phyloP scores from a whole-genome alignment of 2,113 vertebrate genomes.

The Hemiscyllium ocellatum region DNA sequence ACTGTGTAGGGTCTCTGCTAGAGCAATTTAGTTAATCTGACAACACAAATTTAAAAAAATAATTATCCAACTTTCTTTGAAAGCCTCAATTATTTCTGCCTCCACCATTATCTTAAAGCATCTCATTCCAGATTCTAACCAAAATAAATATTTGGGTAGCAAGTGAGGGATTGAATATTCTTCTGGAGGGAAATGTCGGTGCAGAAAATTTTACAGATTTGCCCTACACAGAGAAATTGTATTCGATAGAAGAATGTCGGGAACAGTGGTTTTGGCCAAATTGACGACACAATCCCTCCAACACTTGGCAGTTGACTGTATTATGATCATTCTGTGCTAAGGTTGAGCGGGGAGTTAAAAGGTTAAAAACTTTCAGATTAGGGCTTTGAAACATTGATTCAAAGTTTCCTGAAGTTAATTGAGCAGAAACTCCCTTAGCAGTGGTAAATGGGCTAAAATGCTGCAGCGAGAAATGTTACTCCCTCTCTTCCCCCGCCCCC shows the following conservation, averaged over 20 bases:
- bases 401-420: neutral
- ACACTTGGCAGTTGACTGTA: neutral
- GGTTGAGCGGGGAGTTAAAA: neutral
- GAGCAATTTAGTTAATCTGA: neutral
- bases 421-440: neutral
- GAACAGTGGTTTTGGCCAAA: neutral
- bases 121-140: neutral
- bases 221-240: neutral
- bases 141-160: neutral
- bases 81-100: neutral
- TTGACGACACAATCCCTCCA: neutral
- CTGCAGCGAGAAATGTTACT: neutral
- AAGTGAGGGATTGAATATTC: neutral
- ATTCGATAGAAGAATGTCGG: neutral
- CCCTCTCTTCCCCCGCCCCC: no score
- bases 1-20: neutral
- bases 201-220: neutral
- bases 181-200: neutral
- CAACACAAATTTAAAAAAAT: no score
- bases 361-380: neutral
- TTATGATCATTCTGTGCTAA: neutral
- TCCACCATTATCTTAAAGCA: neutral
- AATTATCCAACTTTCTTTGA: no score
- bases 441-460: neutral
- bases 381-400: neutral